Base-by-base conservation (phyloP, 2,113 vertebrate species). In the Anser cygnoides region DNA sequence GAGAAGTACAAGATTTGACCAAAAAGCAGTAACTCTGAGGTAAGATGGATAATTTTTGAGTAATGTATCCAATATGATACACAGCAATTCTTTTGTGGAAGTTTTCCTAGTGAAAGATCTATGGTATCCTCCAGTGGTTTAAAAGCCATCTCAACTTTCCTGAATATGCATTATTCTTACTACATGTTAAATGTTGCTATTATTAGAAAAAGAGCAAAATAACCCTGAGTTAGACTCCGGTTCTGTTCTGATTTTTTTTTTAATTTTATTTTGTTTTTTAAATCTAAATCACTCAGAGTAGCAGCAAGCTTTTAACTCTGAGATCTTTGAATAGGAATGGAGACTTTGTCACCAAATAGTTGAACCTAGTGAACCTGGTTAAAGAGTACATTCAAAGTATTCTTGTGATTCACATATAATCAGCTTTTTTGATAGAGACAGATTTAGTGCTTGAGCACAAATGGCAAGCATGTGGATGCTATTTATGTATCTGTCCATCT, bases 371-470 rank as follows among this genome's bases (percentile, higher is more conserved):
- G 57, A 68, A 62, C 13, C 8, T 58, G 31, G 16, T 83, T 86
- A 15, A 72, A 81, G 82, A 66, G 31, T 89, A 43, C 31, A 31
- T 89, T 73, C 41, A 71, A 59, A 33, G 77, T 18, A 91, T 9
- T 92, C 58, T 62, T 66, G 18, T 62, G 52, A 66, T 90, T 93
- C 39, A 37, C 23, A 8, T 59, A 29, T 33, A 57, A 21, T 77
- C 54, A 68, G 14, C 16, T 79, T 74, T 87, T 39, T 59, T 20
- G 28, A 7, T 52, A 55, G 29, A 76, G 39, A 72, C 9, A 23
- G 44, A 58, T 90, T 87, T 90, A 74, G 26, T 89, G 67, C 70
- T 90, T 89, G 54, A 90, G 77, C 18, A 84, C 26, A 95, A 89
- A 46, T 67, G 46, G 23, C 65, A 84, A 77, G 37, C 43, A 39